Conservation (phyloP, 2,797 vertebrate genomes). For the Salmo trutta region DNA sequence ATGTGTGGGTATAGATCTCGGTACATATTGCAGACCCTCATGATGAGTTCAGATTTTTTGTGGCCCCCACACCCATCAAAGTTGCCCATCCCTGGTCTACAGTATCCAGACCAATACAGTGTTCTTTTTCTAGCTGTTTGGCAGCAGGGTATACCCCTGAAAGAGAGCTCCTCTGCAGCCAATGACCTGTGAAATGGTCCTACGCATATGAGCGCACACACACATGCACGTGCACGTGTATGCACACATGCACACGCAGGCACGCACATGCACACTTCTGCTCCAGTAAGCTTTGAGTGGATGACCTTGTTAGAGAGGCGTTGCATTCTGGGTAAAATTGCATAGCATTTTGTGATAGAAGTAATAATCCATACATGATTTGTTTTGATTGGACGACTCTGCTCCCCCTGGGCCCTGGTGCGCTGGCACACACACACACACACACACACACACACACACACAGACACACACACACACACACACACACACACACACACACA, state of each 20-base stretch:
- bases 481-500: constrained; percentile 9
- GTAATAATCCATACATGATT: no score
- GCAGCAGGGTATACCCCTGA: not conserved
- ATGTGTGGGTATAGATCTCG: no score
- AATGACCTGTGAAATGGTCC: not conserved
- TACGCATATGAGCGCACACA: not conserved
- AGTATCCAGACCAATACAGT: not conserved
- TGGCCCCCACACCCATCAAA: no score
- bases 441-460: constrained; percentile 20
- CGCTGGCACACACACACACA: not conserved
- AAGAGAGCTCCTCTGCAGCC: not conserved
- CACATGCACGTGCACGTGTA: no score
- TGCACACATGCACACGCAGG: no score
- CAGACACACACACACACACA: not conserved
- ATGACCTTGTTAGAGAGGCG: no score
- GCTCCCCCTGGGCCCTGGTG: not conserved
- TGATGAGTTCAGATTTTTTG: not conserved
- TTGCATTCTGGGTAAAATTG: no score
- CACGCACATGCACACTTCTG: not conserved
- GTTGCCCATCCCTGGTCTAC: not conserved
- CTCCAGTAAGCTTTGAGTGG: not conserved
- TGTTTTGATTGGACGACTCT: no score
- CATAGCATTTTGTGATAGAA: no score
- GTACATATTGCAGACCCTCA: no score
- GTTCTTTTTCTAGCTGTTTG: not conserved